These are phyloP conservation scores for Criorhina ranunculi DNA, from an alignment of 2,888 invertebrate species.

Conservation along the genomic window DNA sequence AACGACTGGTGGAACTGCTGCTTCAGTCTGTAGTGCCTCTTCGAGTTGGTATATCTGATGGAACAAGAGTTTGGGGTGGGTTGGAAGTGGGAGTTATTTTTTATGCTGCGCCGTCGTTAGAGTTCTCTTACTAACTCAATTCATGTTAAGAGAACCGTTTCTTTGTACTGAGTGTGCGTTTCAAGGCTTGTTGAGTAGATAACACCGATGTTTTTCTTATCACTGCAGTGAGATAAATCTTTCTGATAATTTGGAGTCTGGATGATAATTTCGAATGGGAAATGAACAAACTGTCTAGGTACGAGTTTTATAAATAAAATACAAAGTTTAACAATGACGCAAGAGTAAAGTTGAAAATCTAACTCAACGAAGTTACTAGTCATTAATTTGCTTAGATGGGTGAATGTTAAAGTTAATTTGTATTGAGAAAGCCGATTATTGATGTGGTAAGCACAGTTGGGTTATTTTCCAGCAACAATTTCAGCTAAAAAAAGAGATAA, in stretches of 20 bases:
- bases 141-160: slow-evolving; percentile 25
- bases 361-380: background rate
- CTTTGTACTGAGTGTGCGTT: slow-evolving; percentile 45
- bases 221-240: slow-evolving; percentile 42
- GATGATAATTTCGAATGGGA: background rate
- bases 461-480: no score
- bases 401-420: background rate
- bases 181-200: slow-evolving; percentile 16
- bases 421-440: background rate
- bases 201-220: slow-evolving; percentile 38
- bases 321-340: background rate
- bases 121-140: slow-evolving; percentile 9
- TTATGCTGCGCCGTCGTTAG: background rate
- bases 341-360: background rate
- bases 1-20: slow-evolving; percentile 23
- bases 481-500: no score
- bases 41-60: slow-evolving; percentile 1
- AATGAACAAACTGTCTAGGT: background rate
- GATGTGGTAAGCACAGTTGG: no score
- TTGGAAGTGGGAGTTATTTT: slow-evolving; percentile 3
- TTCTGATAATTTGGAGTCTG: background rate
- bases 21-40: slow-evolving; percentile 6
- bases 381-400: background rate
- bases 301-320: background rate
- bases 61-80: background rate